Evolutionary conservation across 2,113 vertebrate genomes (phyloP).

Genomic region (Indicator maculatus): DNA sequence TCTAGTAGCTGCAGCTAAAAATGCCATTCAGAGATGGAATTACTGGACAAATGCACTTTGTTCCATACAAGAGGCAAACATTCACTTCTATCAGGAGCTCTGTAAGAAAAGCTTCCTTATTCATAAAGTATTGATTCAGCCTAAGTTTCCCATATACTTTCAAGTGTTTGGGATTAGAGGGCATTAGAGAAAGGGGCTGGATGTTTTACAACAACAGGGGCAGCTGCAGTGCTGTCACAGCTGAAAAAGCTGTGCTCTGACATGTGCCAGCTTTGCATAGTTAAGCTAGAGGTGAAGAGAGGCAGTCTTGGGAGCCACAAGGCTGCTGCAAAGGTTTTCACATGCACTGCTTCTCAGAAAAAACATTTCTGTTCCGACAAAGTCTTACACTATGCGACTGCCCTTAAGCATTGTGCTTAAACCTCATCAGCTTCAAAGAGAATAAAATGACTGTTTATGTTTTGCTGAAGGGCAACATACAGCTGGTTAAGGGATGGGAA

Average conservation of each 20-base stretch:
- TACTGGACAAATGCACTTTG: conserved; percentile 28
- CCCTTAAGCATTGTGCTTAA: background rate
- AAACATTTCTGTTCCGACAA: background rate
- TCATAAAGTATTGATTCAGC: conserved; percentile 10
- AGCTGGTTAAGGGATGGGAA: background rate
- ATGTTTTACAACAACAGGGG: background rate
- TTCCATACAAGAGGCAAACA: conserved; percentile 6
- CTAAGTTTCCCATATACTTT: background rate
- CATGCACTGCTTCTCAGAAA: background rate
- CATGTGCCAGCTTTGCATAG: rapidly evolving
- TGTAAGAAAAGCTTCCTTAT: conserved; percentile 32
- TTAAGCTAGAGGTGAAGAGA: background rate
- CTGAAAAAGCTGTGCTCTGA: background rate
- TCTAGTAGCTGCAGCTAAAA: conserved; percentile 20
- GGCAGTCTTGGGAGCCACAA: background rate
- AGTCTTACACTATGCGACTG: background rate
- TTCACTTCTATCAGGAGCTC: background rate
- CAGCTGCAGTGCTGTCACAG: background rate
- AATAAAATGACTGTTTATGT: background rate
- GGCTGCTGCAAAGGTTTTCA: background rate
- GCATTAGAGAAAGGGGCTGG: background rate
- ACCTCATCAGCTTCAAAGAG: background rate
- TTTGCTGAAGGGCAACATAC: background rate
- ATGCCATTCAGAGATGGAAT: conserved; percentile 7
- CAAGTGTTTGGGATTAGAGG: conserved; percentile 37